Percentiles rank a stretch among this genome's conserved stretches.
These are phyloP conservation scores for Drosophila aff. DNA, from an alignment of 1,140 invertebrate genomes.

Conservation along the genomic window DNA sequence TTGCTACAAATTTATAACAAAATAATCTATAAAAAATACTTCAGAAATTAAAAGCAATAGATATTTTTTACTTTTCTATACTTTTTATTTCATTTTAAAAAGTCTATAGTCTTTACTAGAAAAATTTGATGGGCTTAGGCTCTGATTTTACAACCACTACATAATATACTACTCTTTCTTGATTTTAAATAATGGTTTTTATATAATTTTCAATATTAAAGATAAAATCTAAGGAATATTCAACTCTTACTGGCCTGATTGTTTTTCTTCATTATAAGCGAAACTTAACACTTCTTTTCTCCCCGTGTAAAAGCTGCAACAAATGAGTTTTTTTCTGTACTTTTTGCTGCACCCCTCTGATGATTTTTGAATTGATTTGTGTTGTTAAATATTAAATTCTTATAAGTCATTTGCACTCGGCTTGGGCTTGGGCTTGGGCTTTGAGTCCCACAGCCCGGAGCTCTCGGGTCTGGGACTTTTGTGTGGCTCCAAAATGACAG, in stretches of 20 bases:
- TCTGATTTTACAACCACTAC: too few species aligned
- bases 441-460: constrained; percentile 24
- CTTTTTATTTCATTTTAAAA: background rate
- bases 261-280: background rate
- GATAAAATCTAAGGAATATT: background rate
- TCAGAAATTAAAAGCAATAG: too few species aligned
- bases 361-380: constrained; percentile 85
- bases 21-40: background rate
- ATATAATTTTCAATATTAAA: background rate
- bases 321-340: constrained; percentile 67
- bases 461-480: constrained; percentile 42
- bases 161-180: too few species aligned
- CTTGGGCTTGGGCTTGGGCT: constrained; percentile 26
- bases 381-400: constrained; percentile 85
- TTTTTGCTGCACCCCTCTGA: constrained; percentile 48
- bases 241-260: background rate
- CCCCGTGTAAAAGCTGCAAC: constrained; percentile 50
- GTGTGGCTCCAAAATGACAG: constrained; percentile 76
- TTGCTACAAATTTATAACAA: background rate
- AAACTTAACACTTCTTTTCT: background rate
- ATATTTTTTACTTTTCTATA: too few species aligned
- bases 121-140: too few species aligned
- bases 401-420: constrained; percentile 84
- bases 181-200: background rate
- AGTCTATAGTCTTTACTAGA: background rate